A percentile compares a stretch with the other conserved stretches of the same genome.
These are phyloP conservation scores for Brachionus plicatilis DNA, from an alignment of 1,140 invertebrate genomes.

Conservation along the genomic window DNA sequence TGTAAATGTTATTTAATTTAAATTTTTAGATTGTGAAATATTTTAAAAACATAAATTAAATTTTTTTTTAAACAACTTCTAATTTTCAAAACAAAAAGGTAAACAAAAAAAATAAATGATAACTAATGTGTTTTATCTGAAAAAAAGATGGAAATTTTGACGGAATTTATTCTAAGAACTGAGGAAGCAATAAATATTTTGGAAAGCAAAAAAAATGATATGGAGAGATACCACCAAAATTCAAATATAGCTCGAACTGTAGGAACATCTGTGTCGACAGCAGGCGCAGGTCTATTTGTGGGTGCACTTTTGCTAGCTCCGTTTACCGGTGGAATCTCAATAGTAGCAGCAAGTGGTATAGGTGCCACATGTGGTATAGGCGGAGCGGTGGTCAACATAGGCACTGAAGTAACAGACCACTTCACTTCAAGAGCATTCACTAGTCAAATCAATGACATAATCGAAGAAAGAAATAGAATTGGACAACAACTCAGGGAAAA, in stretches of 20 bases:
- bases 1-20: too few relatives aligned
- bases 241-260: background rate
- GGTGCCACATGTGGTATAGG: too few relatives aligned
- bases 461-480: background rate
- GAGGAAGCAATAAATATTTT: background rate
- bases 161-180: background rate
- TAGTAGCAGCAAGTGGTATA: too few relatives aligned
- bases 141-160: background rate
- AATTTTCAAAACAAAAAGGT: too few relatives aligned
- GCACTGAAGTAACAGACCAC: background rate
- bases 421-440: background rate
- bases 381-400: too few relatives aligned
- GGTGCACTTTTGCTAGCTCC: background rate
- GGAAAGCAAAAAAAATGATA: background rate
- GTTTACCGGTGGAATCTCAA: too few relatives aligned
- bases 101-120: too few relatives aligned
- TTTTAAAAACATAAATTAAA: too few relatives aligned
- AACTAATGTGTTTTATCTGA: too few relatives aligned
- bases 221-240: background rate
- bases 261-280: background rate
- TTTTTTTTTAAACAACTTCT: too few relatives aligned
- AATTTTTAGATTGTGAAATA: too few relatives aligned
- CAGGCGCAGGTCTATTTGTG: background rate
- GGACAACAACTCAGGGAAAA: background rate
- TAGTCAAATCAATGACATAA: background rate